These are phyloP conservation scores for Tribolium freemani DNA, from an alignment of 2,888 invertebrate species.

Conservation along the genomic window DNA sequence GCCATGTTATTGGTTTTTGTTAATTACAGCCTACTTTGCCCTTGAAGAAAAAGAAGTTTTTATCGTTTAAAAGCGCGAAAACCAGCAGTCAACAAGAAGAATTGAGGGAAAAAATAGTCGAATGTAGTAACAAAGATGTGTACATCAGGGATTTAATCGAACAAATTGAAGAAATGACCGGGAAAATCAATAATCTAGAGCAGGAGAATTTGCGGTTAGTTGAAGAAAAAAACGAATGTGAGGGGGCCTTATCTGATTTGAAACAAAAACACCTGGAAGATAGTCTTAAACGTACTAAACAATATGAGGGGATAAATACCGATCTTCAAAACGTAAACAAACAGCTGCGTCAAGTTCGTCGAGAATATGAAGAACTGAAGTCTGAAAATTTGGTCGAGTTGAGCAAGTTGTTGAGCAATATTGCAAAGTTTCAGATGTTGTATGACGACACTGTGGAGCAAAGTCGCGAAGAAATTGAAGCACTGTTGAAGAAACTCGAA, in stretches of 20 bases:
- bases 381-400: constrained; percentile 43
- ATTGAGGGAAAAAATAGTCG: constrained; percentile 70
- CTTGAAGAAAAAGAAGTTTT: constrained; percentile 55
- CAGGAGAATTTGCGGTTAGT: constrained; percentile 60
- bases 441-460: constrained; percentile 39
- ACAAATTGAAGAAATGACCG: constrained; percentile 70
- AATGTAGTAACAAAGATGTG: constrained; percentile 71
- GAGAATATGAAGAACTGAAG: constrained; percentile 46
- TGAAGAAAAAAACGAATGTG: not conserved
- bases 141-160: constrained; percentile 69
- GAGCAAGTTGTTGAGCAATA: constrained; percentile 34
- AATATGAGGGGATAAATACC: not conserved
- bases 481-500: constrained; percentile 26
- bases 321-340: constrained; percentile 52
- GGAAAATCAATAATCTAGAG: constrained; percentile 65
- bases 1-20: constrained; percentile 34
- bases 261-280: not conserved
- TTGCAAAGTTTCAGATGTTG: constrained; percentile 47
- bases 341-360: constrained; percentile 45
- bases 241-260: not conserved
- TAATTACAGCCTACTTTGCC: constrained; percentile 60
- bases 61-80: constrained; percentile 48
- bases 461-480: constrained; percentile 30
- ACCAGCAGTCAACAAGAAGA: constrained; percentile 60
- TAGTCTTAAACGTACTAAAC: not conserved